Conservation (phyloP, 2,888 invertebrate genomes). For the Zhuqinia jingwanae region DNA sequence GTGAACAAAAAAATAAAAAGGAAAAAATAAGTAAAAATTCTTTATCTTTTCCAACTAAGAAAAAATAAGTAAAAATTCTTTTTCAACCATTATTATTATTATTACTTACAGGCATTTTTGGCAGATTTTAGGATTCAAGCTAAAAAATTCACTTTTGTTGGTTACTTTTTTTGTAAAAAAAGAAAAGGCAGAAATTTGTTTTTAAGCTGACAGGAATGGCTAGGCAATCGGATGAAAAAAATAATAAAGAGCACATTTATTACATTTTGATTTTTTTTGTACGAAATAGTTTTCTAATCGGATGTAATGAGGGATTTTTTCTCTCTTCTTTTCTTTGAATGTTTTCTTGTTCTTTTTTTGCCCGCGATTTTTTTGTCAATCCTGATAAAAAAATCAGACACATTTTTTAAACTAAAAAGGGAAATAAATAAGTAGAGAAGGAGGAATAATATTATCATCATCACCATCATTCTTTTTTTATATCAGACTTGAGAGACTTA, state of each 20-base stretch:
- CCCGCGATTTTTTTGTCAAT: conserved; percentile 25
- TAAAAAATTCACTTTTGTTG: neutral
- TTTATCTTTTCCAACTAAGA: neutral
- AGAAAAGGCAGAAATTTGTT: neutral
- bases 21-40: neutral
- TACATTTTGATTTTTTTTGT: conserved; percentile 38
- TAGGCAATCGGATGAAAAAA: conserved; percentile 53
- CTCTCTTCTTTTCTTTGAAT: neutral
- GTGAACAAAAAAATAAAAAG: neutral
- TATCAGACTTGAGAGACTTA: too few species aligned
- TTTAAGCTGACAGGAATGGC: conserved; percentile 64
- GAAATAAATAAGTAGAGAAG: neutral
- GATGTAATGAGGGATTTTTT: conserved; percentile 66
- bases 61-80: neutral
- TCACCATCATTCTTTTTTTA: conserved; percentile 16
- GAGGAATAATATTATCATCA: conserved; percentile 19
- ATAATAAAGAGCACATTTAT: too few species aligned
- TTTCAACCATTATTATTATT: neutral
- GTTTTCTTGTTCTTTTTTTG: too few species aligned
- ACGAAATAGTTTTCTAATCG: conserved; percentile 66
- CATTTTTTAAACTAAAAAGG: too few species aligned
- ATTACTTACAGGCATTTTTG: neutral
- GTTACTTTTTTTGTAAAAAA: too few species aligned
- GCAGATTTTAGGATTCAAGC: neutral
- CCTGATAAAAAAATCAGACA: neutral